Conservation (phyloP, 2,797 vertebrate species). For the Enteromius viviparus region DNA sequence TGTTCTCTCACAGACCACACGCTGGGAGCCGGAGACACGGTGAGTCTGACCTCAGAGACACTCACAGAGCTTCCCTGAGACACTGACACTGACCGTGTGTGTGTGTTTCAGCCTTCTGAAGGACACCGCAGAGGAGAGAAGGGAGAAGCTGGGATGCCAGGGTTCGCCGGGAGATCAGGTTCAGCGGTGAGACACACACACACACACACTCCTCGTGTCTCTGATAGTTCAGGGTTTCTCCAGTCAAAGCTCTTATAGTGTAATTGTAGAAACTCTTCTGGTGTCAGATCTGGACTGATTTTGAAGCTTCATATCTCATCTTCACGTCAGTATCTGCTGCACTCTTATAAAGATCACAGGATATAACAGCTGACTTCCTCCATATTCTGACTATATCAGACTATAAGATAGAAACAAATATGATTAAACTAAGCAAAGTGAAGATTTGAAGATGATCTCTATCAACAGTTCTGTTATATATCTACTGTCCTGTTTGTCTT, state of each 20-base stretch:
- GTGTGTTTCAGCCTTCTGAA: too few relatives aligned
- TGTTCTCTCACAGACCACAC: constrained; percentile 35
- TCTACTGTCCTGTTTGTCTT: not conserved
- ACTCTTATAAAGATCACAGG: too few relatives aligned
- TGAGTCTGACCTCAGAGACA: constrained; percentile 19
- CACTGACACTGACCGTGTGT: too few relatives aligned
- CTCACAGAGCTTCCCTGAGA: too few relatives aligned
- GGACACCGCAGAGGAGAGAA: constrained; percentile 65
- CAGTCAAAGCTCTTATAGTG: not conserved
- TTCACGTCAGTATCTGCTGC: too few relatives aligned
- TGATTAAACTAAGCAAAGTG: too few relatives aligned
- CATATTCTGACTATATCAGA: too few relatives aligned
- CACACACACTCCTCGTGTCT: too few relatives aligned
- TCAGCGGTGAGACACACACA: constrained; percentile 76
- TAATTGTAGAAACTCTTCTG: not conserved
- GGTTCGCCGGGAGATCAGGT: constrained; percentile 84
- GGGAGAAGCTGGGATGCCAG: constrained; percentile 78
- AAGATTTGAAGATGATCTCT: not conserved
- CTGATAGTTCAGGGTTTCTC: not conserved
- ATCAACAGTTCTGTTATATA: too few relatives aligned
- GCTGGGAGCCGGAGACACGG: constrained; percentile 4
- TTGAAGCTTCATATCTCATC: not conserved
- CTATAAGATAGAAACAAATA: too few relatives aligned
- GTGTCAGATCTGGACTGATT: too few relatives aligned
- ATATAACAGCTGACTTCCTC: too few relatives aligned